Evolutionary conservation across 1,140 invertebrate species (phyloP).

Genomic region (Colletes latitarsis): DNA sequence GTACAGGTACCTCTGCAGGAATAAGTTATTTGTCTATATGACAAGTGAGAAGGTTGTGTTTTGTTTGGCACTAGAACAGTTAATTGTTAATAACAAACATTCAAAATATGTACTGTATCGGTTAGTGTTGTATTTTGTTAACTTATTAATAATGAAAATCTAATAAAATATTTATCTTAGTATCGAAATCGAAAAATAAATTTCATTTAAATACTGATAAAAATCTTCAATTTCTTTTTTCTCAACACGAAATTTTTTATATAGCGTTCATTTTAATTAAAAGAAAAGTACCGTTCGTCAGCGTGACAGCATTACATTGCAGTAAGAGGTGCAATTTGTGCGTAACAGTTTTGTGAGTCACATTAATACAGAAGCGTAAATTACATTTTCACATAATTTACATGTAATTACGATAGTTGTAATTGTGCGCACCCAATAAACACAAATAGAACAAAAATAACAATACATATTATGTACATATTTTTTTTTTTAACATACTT

Average conservation of each 20-base stretch:
- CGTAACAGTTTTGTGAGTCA: slow-evolving; percentile 54
- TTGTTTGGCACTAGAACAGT: slow-evolving; percentile 8
- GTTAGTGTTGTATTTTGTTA: slow-evolving; percentile 1
- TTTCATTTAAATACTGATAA: neutral
- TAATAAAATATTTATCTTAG: slow-evolving; percentile 3
- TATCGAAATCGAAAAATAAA: neutral
- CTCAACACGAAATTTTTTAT: neutral
- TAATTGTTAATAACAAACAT: slow-evolving; percentile 13
- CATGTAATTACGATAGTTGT: neutral
- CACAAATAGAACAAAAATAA: neutral
- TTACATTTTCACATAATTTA: slow-evolving; percentile 50
- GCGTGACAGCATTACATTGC: slow-evolving; percentile 67
- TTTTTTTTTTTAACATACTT: neutral
- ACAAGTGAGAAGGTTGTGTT: slow-evolving; percentile 31
- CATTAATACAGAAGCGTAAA: slow-evolving; percentile 49
- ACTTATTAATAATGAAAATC: slow-evolving; percentile 2
- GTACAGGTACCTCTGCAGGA: slow-evolving; percentile 54
- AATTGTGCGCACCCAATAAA: slow-evolving; percentile 23
- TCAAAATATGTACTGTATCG: slow-evolving; percentile 1
- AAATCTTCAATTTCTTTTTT: neutral
- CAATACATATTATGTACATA: slow-evolving; percentile 25
- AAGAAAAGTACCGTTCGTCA: slow-evolving; percentile 25
- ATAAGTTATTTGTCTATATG: slow-evolving; percentile 35
- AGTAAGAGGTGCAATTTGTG: slow-evolving; percentile 70
- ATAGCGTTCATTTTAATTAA: neutral